phyloP scores from a whole-genome alignment of 2,888 invertebrate genomes.

The Drosophila neotestacea region DNA sequence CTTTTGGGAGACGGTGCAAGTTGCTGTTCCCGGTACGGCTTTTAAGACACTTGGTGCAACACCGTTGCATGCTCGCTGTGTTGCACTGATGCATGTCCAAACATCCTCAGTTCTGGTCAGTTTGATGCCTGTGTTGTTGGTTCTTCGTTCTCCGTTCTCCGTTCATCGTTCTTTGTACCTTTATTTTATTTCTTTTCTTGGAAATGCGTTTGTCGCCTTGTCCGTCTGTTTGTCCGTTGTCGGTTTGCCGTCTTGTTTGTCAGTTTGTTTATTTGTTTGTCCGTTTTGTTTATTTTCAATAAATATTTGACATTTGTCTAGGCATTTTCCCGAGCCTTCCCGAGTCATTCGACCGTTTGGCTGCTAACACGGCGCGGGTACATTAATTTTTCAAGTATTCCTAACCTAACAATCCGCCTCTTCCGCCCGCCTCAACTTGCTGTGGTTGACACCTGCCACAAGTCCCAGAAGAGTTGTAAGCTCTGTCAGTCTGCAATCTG shows the following conservation, averaged over 20 bases:
- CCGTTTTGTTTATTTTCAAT: constrained; percentile 76
- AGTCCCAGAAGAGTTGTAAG: constrained; percentile 26
- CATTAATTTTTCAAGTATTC: constrained; percentile 78
- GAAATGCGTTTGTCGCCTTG: constrained; percentile 66
- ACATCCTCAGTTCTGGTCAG: constrained; percentile 81
- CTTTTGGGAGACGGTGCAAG: constrained; percentile 33
- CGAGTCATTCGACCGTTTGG: constrained; percentile 59
- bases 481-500: constrained; percentile 27
- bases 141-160: constrained; percentile 26
- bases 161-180: constrained; percentile 29
- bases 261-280: constrained; percentile 75
- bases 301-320: constrained; percentile 82
- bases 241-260: constrained; percentile 69
- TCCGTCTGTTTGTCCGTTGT: constrained; percentile 21
- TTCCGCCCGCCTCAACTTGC: constrained; percentile 25
- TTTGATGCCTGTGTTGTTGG: constrained; percentile 62
- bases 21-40: constrained; percentile 58
- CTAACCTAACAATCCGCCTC: constrained; percentile 5
- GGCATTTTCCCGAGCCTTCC: constrained; percentile 67
- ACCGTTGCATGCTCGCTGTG: constrained; percentile 30
- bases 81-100: constrained; percentile 77
- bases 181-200: constrained; percentile 75
- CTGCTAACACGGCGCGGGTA: constrained; percentile 72
- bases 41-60: constrained; percentile 48
- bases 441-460: constrained; percentile 40